Percentiles rank a stretch among this genome's conserved stretches.
Conservation (phyloP, 1,140 invertebrate genomes). For the Protaetia brevitarsis region DNA sequence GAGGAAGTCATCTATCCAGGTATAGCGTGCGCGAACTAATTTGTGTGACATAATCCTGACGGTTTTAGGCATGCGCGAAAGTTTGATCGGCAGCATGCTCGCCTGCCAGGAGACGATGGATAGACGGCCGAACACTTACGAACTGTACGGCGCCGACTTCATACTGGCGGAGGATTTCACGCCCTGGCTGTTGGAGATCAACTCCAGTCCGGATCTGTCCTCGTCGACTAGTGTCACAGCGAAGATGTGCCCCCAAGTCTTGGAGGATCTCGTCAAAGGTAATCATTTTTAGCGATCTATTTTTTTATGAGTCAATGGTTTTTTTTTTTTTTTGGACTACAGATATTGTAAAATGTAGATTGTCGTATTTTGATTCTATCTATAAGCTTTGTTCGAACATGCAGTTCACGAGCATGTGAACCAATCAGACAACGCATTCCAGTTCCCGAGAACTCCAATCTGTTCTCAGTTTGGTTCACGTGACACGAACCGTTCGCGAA, state of each 20-base stretch:
- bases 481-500: too few species aligned
- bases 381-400: too few species aligned
- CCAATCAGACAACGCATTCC: too few species aligned
- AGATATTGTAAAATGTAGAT: too few species aligned
- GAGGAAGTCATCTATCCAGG: slow-evolving; percentile 80
- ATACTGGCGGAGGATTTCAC: slow-evolving; percentile 86
- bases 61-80: slow-evolving; percentile 74
- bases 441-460: too few species aligned
- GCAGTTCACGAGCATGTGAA: too few species aligned
- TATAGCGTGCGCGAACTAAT: slow-evolving; percentile 57
- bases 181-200: slow-evolving; percentile 93
- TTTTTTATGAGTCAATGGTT: background rate
- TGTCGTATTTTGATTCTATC: too few species aligned
- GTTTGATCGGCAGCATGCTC: slow-evolving; percentile 80
- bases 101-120: slow-evolving; percentile 86
- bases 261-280: slow-evolving; percentile 94
- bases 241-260: slow-evolving; percentile 77
- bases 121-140: slow-evolving; percentile 82
- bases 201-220: slow-evolving; percentile 88
- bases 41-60: slow-evolving; percentile 20
- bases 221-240: slow-evolving; percentile 85
- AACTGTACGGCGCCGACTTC: slow-evolving; percentile 92
- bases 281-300: slow-evolving; percentile 26
- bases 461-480: too few species aligned
- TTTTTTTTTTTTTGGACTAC: background rate